A percentile compares a stretch with the other conserved stretches of the same genome.
Conservation (phyloP, 2,113 vertebrate species). For the Lonchura striata region DNA sequence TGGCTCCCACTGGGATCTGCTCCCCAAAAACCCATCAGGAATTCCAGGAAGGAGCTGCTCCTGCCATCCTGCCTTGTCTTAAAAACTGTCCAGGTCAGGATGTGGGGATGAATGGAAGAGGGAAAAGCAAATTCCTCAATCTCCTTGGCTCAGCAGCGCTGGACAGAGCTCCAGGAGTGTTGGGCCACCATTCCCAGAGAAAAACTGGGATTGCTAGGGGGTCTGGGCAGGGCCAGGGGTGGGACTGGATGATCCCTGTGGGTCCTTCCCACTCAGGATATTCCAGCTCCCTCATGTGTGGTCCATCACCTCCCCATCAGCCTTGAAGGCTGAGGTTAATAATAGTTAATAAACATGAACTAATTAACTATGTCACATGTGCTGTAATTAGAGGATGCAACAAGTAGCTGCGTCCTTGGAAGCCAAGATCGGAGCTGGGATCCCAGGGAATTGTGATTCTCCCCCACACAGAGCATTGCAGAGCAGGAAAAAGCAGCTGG, state of each 20-base stretch:
- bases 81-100: not conserved
- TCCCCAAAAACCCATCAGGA: not conserved
- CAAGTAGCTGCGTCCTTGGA: not conserved
- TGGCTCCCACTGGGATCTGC: not conserved
- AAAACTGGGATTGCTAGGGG: not conserved
- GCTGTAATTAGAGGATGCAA: not conserved
- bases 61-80: not conserved
- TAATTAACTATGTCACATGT: not conserved
- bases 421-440: not conserved
- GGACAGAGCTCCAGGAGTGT: not conserved
- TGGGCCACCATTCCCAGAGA: not conserved
- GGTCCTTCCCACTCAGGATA: not conserved
- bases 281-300: not conserved
- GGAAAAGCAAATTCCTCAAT: not conserved
- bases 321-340: not conserved
- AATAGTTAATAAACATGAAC: not conserved
- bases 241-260: not conserved
- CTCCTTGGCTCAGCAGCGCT: not conserved
- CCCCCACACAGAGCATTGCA: not conserved
- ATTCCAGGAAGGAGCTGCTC: not conserved
- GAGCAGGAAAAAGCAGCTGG: not conserved
- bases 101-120: not conserved
- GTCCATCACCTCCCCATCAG: not conserved
- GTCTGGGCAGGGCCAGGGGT: not conserved
- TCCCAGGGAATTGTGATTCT: not conserved